phyloP scores from a whole-genome alignment of 1,140 invertebrate species.

The Eurosta solidaginis region DNA sequence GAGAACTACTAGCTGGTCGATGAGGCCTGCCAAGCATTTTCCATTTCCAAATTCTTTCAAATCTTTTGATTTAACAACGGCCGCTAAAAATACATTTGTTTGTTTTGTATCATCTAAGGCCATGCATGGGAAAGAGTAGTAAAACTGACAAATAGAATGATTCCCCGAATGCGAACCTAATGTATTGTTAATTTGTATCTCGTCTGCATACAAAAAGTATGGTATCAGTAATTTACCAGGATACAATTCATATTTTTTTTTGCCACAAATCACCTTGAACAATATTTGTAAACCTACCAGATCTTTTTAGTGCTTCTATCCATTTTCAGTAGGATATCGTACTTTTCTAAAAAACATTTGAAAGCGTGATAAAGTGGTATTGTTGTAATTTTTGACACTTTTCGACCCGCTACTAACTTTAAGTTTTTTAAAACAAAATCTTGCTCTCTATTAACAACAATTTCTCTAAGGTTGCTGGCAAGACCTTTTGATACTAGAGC shows the following conservation, averaged over 20 bases:
- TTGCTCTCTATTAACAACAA: too few relatives aligned
- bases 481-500: too few relatives aligned
- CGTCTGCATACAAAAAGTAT: neutral
- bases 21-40: neutral
- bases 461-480: too few relatives aligned
- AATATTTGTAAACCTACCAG: neutral
- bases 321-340: too few relatives aligned
- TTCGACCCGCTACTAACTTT: too few relatives aligned
- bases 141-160: neutral
- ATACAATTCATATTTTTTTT: neutral
- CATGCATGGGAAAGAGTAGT: neutral
- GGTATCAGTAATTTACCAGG: neutral
- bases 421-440: too few relatives aligned
- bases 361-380: too few relatives aligned
- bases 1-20: neutral
- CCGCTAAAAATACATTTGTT: neutral
- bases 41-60: neutral
- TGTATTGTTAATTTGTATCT: neutral
- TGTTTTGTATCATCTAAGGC: neutral
- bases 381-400: too few relatives aligned
- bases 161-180: neutral
- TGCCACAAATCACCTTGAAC: neutral
- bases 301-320: neutral
- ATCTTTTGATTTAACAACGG: neutral
- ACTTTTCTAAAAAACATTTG: too few relatives aligned